These are phyloP conservation scores for Ptychobarbus kaznakovi DNA, from an alignment of 2,797 vertebrate species.

Conservation along the genomic window DNA sequence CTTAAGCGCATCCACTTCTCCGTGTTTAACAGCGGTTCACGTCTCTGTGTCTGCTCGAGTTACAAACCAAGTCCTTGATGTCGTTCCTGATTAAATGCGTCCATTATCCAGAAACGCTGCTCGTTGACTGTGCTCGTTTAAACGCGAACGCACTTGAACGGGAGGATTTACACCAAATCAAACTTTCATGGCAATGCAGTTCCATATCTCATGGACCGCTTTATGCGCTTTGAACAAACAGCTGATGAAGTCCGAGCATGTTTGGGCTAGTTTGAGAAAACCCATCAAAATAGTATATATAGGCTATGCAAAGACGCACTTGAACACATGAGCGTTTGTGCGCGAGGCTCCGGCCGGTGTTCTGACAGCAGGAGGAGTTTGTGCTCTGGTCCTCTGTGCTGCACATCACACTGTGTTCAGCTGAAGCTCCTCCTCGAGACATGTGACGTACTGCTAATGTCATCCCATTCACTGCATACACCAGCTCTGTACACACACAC, in stretches of 20 bases:
- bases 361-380: neutral
- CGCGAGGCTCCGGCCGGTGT: neutral
- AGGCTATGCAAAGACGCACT: neutral
- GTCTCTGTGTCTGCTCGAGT: neutral
- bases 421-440: slow-evolving; percentile 30
- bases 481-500: neutral
- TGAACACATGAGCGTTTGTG: neutral
- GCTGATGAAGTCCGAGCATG: neutral
- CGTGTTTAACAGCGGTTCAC: neutral
- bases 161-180: neutral
- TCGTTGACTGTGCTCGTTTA: neutral
- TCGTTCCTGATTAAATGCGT: neutral
- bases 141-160: neutral
- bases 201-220: neutral
- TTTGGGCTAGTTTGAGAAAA: neutral
- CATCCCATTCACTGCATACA: neutral
- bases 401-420: neutral
- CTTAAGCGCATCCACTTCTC: neutral
- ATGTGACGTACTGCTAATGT: slow-evolving; percentile 19
- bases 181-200: slow-evolving; percentile 8
- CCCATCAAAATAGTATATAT: neutral
- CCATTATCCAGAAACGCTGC: neutral
- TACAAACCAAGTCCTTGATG: slow-evolving; percentile 3
- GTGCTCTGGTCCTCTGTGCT: slow-evolving; percentile 3
- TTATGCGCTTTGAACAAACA: neutral